Evolutionary conservation across 2,113 vertebrate species (phyloP).

Genomic region (Todiramphus saurophagus): DNA sequence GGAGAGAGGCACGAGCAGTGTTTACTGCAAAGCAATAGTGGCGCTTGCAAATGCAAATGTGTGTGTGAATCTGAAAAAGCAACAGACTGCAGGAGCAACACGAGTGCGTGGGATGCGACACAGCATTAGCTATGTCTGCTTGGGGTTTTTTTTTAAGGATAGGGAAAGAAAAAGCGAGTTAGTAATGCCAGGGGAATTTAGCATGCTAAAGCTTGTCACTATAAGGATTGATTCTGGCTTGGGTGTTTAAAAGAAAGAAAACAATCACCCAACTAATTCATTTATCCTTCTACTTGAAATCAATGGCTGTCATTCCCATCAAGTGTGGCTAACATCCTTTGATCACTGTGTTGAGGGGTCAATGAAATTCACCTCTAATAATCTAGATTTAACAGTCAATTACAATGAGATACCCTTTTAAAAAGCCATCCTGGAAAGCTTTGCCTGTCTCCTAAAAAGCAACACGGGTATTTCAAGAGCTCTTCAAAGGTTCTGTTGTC

Average conservation of each 20-base stretch:
- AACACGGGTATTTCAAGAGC: not conserved
- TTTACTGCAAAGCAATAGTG: conserved; percentile 53
- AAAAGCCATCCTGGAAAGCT: not conserved
- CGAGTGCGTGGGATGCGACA: not conserved
- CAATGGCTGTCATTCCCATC: not conserved
- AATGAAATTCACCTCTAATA: not conserved
- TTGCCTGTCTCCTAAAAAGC: not conserved
- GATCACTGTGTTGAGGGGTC: not conserved
- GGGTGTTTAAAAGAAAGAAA: not conserved
- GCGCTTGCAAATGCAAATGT: conserved; percentile 57
- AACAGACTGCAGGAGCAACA: conserved; percentile 62
- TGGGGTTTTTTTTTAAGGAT: not conserved
- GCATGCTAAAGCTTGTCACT: conserved; percentile 10
- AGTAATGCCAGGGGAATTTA: conserved; percentile 27
- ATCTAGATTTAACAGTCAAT: not conserved
- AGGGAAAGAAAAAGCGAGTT: not conserved
- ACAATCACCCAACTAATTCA: not conserved
- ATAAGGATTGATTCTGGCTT: not conserved
- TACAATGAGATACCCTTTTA: not conserved
- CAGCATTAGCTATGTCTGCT: conserved; percentile 33
- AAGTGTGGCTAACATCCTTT: not conserved
- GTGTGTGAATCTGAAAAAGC: conserved; percentile 47
- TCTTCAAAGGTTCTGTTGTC: not conserved
- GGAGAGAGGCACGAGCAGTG: conserved; percentile 8
- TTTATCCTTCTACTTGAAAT: not conserved